These are phyloP conservation scores for Siniperca chuatsi DNA, from an alignment of 2,113 vertebrate species.

Conservation along the genomic window DNA sequence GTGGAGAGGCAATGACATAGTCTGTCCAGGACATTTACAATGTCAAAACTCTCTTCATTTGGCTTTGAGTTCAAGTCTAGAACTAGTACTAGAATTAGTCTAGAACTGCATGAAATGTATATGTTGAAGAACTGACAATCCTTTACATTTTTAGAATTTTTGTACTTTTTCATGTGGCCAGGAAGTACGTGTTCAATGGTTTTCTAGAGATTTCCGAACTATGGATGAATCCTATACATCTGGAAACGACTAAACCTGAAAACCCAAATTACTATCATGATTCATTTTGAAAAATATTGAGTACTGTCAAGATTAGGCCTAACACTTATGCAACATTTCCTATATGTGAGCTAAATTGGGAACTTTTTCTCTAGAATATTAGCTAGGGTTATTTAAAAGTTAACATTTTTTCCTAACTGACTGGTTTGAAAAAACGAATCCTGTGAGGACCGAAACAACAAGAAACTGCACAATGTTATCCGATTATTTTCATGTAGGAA, in stretches of 20 bases:
- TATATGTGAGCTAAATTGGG: no score
- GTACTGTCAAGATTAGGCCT: neutral
- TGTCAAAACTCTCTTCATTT: constrained; percentile 20
- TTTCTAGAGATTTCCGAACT: neutral
- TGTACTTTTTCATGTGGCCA: neutral
- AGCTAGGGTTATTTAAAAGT: no score
- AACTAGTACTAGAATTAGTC: neutral
- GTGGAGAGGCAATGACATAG: neutral
- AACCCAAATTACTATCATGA: neutral
- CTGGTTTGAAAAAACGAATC: neutral
- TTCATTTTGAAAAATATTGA: neutral
- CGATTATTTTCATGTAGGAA: neutral
- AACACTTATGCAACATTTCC: neutral
- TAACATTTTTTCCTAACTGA: neutral
- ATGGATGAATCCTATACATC: neutral
- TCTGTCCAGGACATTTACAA: constrained; percentile 7
- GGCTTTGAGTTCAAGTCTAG: neutral
- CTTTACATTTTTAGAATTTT: no score
- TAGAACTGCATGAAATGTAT: neutral
- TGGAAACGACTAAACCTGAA: neutral
- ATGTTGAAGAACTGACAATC: neutral
- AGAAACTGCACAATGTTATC: neutral
- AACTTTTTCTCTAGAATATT: no score
- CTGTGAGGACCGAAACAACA: neutral
- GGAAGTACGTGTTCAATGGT: neutral